A percentile compares a stretch with the other conserved stretches of the same genome.
phyloP scores from a whole-genome alignment of 2,797 vertebrate species.

The Brachymystax lenok region DNA sequence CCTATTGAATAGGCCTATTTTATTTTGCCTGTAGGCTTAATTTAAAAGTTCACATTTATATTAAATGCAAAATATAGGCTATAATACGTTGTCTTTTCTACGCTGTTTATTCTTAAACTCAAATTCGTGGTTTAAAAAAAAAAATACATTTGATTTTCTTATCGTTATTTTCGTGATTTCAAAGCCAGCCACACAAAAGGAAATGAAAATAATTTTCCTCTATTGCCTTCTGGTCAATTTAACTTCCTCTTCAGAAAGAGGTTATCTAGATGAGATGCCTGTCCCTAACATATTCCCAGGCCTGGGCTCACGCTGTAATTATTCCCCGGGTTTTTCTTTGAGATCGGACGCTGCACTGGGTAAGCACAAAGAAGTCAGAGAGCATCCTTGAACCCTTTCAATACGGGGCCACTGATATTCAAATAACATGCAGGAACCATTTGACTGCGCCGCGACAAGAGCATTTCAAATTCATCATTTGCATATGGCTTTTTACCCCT shows the following conservation, averaged over 20 bases:
- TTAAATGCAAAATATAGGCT: neutral
- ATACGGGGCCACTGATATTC: conserved; percentile 96
- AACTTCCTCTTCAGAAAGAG: conserved; percentile 90
- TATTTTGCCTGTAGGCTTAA: neutral
- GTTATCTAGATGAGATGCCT: conserved; percentile 92
- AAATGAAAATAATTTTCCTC: conserved; percentile 99
- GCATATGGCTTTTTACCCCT: conserved; percentile 94
- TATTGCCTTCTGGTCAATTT: conserved; percentile 99
- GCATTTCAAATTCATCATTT: conserved; percentile 94
- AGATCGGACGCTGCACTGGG: conserved; percentile 98
- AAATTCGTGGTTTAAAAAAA: conserved; percentile 43
- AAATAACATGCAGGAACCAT: conserved; percentile 96
- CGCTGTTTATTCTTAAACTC: conserved; percentile 6
- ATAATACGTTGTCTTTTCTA: neutral
- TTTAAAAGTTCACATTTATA: neutral
- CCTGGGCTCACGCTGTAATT: conserved; percentile 93
- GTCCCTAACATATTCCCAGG: conserved; percentile 94
- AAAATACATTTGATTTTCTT: conserved; percentile 42
- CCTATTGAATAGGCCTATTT: neutral
- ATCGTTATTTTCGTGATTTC: conserved; percentile 53
- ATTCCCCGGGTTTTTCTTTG: conserved; percentile 90
- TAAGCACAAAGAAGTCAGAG: conserved; percentile 99
- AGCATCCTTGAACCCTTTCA: conserved; percentile 99
- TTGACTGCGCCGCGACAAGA: conserved; percentile 89
- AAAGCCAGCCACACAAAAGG: conserved; percentile 85